Conservation (phyloP, 2,888 invertebrate species). For the Caenorhabditis macrosperma region DNA sequence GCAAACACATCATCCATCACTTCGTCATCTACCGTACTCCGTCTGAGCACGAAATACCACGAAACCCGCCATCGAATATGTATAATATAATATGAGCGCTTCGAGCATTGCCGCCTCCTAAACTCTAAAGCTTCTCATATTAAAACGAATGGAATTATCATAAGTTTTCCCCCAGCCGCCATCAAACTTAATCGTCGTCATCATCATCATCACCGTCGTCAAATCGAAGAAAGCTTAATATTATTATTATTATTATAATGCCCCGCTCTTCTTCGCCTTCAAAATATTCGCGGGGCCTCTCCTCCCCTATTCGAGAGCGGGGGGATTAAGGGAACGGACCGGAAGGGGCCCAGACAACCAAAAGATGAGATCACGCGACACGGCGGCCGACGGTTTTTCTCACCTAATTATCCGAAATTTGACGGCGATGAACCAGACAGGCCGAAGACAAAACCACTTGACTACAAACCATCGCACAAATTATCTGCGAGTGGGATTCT, state of each 20-base stretch:
- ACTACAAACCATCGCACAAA: constrained; percentile 38
- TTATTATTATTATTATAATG: constrained; percentile 46
- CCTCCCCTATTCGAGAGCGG: background rate
- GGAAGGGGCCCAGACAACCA: background rate
- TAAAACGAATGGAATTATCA: constrained; percentile 44
- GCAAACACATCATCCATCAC: background rate
- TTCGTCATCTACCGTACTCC: background rate
- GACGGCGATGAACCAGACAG: constrained; percentile 30
- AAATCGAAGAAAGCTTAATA: constrained; percentile 32
- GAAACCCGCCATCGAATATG: constrained; percentile 20
- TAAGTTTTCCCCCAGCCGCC: constrained; percentile 43
- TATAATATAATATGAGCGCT: constrained; percentile 19
- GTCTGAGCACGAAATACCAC: background rate
- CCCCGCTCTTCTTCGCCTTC: background rate
- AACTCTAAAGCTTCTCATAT: constrained; percentile 44
- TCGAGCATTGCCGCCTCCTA: constrained; percentile 18
- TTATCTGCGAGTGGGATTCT: constrained; percentile 34
- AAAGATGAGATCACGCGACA: constrained; percentile 29
- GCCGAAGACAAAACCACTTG: constrained; percentile 43
- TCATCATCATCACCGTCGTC: constrained; percentile 20
- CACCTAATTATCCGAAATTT: constrained; percentile 59
- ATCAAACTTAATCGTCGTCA: constrained; percentile 47
- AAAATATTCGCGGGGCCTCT: background rate
- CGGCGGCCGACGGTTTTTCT: constrained; percentile 33
- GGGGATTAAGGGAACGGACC: constrained; percentile 26